Percentiles rank a stretch among this genome's conserved stretches.
Evolutionary conservation across 1,140 invertebrate species (phyloP).

Genomic region (Drosophila serrata): DNA sequence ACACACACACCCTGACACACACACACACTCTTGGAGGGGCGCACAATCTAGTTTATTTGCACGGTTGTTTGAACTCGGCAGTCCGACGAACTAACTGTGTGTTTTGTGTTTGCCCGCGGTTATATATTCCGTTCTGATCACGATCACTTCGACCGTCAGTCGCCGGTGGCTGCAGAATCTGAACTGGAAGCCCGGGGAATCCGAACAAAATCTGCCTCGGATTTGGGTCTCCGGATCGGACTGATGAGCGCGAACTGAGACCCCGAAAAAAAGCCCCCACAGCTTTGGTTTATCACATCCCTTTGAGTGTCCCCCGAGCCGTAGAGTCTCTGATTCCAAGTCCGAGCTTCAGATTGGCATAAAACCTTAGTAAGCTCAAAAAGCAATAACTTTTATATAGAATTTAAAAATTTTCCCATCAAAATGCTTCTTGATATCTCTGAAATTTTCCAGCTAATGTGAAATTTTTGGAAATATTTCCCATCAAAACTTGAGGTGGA

Average conservation of each 20-base stretch:
- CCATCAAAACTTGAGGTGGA: not conserved
- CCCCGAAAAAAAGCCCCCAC: conserved; percentile 32
- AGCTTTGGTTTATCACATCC: conserved; percentile 26
- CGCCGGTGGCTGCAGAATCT: conserved; percentile 57
- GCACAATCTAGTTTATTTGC: conserved; percentile 79
- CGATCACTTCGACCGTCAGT: conserved; percentile 40
- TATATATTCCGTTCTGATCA: conserved; percentile 50
- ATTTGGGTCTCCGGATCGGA: conserved; percentile 58
- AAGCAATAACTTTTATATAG: conserved; percentile 1
- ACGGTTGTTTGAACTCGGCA: conserved; percentile 73
- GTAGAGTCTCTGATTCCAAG: conserved; percentile 2
- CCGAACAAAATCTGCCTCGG: conserved; percentile 56
- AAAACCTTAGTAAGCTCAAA: conserved; percentile 23
- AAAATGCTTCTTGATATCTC: not conserved
- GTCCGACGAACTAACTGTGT: conserved; percentile 24
- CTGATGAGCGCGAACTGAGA: conserved; percentile 40
- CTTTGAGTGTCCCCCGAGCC: conserved; percentile 14
- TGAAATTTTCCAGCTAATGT: not conserved
- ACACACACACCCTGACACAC: conserved; percentile 14
- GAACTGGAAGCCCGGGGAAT: conserved; percentile 53
- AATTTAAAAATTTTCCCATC: not conserved
- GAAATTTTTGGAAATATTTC: not conserved
- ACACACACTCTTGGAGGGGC: conserved; percentile 14
- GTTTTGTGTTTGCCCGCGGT: conserved; percentile 43
- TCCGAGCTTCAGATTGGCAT: conserved; percentile 31